These are phyloP conservation scores for Ochlodes sylvanus DNA, from an alignment of 2,888 invertebrate genomes.

Conservation along the genomic window DNA sequence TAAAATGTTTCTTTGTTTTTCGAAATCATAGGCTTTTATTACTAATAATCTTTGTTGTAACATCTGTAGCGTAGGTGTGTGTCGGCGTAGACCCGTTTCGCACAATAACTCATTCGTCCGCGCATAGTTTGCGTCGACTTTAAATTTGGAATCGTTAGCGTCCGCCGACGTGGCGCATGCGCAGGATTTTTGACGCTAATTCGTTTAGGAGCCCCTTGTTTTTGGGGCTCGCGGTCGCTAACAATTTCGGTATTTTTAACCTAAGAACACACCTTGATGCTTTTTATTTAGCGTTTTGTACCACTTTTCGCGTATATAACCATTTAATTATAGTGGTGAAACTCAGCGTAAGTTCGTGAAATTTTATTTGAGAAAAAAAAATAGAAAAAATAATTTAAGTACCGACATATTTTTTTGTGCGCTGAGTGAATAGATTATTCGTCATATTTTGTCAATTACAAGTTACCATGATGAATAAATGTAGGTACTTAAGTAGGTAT, in stretches of 20 bases:
- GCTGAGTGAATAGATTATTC: too few species aligned
- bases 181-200: constrained; percentile 62
- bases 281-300: constrained; percentile 30
- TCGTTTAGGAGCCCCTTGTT: constrained; percentile 60
- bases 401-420: too few species aligned
- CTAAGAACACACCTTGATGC: constrained; percentile 29
- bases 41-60: background rate
- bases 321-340: constrained; percentile 23
- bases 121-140: constrained; percentile 59
- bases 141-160: constrained; percentile 62
- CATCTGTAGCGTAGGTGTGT: constrained; percentile 26
- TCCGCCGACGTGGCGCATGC: constrained; percentile 56
- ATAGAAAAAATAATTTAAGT: too few species aligned
- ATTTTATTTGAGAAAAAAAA: background rate
- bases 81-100: constrained; percentile 34
- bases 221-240: constrained; percentile 42
- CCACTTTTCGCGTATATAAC: constrained; percentile 27
- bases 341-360: background rate
- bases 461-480: too few species aligned
- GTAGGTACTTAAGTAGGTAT: too few species aligned
- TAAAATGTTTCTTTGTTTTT: too few species aligned
- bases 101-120: constrained; percentile 60
- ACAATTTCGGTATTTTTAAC: constrained; percentile 33
- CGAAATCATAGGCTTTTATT: too few species aligned
- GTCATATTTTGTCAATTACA: too few species aligned